Evolutionary conservation across 2,797 vertebrate species (phyloP).

Genomic region (Alosa sapidissima): DNA sequence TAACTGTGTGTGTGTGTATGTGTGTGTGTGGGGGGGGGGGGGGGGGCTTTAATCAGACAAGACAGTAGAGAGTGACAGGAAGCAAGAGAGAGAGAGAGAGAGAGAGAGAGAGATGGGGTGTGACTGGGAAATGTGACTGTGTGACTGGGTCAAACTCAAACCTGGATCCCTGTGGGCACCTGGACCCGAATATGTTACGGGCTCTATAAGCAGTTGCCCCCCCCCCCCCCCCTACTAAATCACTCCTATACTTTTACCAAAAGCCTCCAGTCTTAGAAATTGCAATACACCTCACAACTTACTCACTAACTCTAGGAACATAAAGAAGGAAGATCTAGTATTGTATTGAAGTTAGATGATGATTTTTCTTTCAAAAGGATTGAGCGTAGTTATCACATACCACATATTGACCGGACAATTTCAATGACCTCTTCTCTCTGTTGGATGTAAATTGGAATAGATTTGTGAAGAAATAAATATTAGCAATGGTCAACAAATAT

Average conservation of each 20-base stretch:
- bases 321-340: background rate
- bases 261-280: background rate
- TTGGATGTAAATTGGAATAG: conserved; percentile 32
- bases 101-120: too few species aligned
- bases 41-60: too few species aligned
- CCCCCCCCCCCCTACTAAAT: background rate
- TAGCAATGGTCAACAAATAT: background rate
- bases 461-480: background rate
- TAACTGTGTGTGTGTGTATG: too few species aligned
- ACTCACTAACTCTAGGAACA: background rate
- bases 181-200: too few species aligned
- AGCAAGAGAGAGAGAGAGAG: too few species aligned
- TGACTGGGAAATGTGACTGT: too few species aligned
- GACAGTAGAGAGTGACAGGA: too few species aligned
- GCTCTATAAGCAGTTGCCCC: too few species aligned
- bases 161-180: too few species aligned
- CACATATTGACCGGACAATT: conserved; percentile 84
- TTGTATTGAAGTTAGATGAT: background rate
- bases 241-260: background rate
- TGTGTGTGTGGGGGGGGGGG: too few species aligned
- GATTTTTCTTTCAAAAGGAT: background rate
- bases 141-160: too few species aligned
- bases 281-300: background rate
- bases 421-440: conserved; percentile 84
- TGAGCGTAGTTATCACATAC: conserved; percentile 69